Evolutionary conservation across 2,113 vertebrate species (phyloP).

Genomic region (Callipepla squamata): DNA sequence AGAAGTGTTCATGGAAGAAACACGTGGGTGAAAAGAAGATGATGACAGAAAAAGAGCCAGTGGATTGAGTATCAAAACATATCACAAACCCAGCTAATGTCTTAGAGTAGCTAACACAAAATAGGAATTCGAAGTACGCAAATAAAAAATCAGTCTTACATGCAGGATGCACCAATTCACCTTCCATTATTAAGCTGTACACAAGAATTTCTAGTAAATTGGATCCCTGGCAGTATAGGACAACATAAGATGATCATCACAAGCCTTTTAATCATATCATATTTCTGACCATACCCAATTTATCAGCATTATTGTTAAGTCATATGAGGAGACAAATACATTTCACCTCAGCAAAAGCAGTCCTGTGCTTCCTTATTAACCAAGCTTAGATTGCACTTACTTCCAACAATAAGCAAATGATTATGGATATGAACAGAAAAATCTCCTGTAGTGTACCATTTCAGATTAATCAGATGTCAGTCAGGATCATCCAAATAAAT

Average conservation of each 20-base stretch:
- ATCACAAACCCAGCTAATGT: neutral
- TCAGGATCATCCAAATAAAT: constrained; percentile 76
- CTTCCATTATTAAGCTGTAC: neutral
- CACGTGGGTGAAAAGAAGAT: neutral
- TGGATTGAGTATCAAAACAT: neutral
- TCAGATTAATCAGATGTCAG: neutral
- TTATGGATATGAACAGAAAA: neutral
- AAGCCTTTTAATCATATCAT: neutral
- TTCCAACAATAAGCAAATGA: neutral
- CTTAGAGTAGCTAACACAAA: neutral
- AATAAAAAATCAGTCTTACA: neutral
- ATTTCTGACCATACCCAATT: neutral
- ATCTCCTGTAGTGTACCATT: neutral
- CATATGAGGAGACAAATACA: constrained; percentile 3
- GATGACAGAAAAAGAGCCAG: neutral
- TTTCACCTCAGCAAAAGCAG: constrained; percentile 74
- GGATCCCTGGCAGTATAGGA: neutral
- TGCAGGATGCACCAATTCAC: neutral
- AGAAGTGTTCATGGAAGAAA: neutral
- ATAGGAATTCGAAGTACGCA: neutral
- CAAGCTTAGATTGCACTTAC: neutral
- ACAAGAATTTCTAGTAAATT: neutral
- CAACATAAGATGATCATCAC: neutral
- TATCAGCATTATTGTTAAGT: neutral
- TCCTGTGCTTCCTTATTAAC: constrained; percentile 55